Percentiles rank a stretch among this genome's conserved stretches.
phyloP scores from a whole-genome alignment of 2,888 invertebrate species.

The Acanthopleura granulata region DNA sequence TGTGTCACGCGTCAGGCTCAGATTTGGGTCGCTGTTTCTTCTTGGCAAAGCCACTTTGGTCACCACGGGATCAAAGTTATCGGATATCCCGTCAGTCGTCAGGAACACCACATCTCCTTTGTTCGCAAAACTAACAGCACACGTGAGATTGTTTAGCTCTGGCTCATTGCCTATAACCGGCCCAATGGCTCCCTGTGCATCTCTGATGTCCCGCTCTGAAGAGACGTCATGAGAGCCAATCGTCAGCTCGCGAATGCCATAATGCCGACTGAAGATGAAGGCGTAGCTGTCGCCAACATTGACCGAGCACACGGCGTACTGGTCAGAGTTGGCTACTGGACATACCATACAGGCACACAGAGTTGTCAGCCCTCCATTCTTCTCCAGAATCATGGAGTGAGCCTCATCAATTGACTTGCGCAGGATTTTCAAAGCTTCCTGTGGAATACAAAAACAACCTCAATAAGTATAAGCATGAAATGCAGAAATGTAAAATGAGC shows the following conservation, averaged over 20 bases:
- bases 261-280: slow-evolving; percentile 81
- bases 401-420: slow-evolving; percentile 86
- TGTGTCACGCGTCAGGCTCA: slow-evolving; percentile 20
- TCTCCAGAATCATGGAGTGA: slow-evolving; percentile 85
- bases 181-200: slow-evolving; percentile 88
- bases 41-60: slow-evolving; percentile 81
- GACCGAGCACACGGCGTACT: slow-evolving; percentile 82
- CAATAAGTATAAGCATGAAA: no score
- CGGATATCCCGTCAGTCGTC: slow-evolving; percentile 90
- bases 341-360: slow-evolving; percentile 82
- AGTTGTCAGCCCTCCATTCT: slow-evolving; percentile 82
- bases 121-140: slow-evolving; percentile 85
- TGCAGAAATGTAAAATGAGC: no score
- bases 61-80: slow-evolving; percentile 92
- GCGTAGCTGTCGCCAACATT: slow-evolving; percentile 91
- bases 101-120: slow-evolving; percentile 87
- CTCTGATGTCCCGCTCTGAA: slow-evolving; percentile 87
- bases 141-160: slow-evolving; percentile 87
- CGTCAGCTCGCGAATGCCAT: slow-evolving; percentile 86
- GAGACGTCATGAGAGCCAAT: slow-evolving; percentile 85
- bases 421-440: slow-evolving; percentile 83
- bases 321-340: slow-evolving; percentile 70
- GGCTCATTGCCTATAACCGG: slow-evolving; percentile 86
- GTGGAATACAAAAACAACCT: slow-evolving; percentile 1
- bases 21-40: slow-evolving; percentile 23